Base-by-base conservation (phyloP, 2,888 invertebrate species). In the Pterostichus niger region DNA sequence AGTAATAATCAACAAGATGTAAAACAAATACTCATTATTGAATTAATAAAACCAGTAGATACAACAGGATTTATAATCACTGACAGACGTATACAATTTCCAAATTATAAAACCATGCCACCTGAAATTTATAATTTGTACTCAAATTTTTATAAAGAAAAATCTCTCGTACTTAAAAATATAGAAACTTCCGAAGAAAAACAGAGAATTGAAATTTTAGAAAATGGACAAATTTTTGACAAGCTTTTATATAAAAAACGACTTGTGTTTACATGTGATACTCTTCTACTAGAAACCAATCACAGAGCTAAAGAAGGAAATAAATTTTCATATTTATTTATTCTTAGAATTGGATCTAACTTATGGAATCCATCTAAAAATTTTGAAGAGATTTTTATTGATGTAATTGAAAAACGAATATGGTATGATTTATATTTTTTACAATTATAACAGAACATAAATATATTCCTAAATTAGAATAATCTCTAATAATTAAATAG, bases 271-370 rank as follows among this genome's bases (percentile, higher is more conserved):
- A 88, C 92, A 0, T 92, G 94, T 3, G 95, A 95, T 85, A 92
- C 92, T 7, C 89, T 93, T 35, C 87, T 95, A 0, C 86, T 94
- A n/a, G 94, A 94, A 83, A 93, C 93, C 0, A 92, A 94, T 84
- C 88, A 90, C 0, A 89, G 94, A n/a, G 94, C 93, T 0, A 88
- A 88, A 10, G 89, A 89, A 0, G 89, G 88, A 2, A 90, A 89
- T 33, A 92, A 90, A 44, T 89, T 90, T 6, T 94, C 93, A 0
- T 94, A 91, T 85, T 85, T 95, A 0, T 94, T 94, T 87, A 91
- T 94, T 7, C 92, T 94, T 44, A 94, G 94, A 10, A 91, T 93
- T 54, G 94, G 94, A 73, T 87, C 93, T n/a, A 95, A 94, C 0
- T 35, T 5, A 5, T 94, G 95, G 94, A 92, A 89, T 86, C 90